Evolutionary conservation across 2,888 invertebrate genomes (phyloP).

Genomic region (Diplazon laetatorius): DNA sequence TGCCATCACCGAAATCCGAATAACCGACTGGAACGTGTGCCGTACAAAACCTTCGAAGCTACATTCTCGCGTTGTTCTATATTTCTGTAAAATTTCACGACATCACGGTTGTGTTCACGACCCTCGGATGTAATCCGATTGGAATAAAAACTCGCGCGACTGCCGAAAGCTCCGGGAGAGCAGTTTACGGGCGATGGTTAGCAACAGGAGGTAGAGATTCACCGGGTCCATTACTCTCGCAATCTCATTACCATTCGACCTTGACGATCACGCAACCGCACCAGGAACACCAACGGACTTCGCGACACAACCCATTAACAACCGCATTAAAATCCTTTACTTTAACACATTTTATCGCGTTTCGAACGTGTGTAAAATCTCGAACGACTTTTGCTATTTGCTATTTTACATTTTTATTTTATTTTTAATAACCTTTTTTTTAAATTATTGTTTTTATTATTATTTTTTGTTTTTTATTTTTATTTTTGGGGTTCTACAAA

Average conservation of each 20-base stretch:
- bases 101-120: slow-evolving; percentile 1
- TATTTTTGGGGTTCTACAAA: too few species aligned
- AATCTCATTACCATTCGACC: slow-evolving; percentile 61
- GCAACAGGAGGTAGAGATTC: slow-evolving; percentile 12
- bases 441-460: neutral
- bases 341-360: neutral
- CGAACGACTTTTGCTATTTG: neutral
- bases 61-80: slow-evolving; percentile 26
- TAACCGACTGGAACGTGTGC: slow-evolving; percentile 34
- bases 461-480: too few species aligned
- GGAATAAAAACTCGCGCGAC: slow-evolving; percentile 7
- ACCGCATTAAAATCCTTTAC: neutral
- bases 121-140: slow-evolving; percentile 10
- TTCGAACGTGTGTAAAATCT: too few species aligned
- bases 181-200: neutral
- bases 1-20: slow-evolving; percentile 16
- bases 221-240: slow-evolving; percentile 41
- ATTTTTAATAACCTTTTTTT: neutral
- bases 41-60: slow-evolving; percentile 36
- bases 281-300: neutral
- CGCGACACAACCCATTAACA: slow-evolving; percentile 7
- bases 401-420: slow-evolving; percentile 3
- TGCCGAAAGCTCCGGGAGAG: neutral
- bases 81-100: slow-evolving; percentile 36
- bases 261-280: slow-evolving; percentile 56